A percentile compares a stretch with the other conserved stretches of the same genome.
Evolutionary conservation across 2,888 invertebrate genomes (phyloP).

Genomic region (Leucozona laternaria): DNA sequence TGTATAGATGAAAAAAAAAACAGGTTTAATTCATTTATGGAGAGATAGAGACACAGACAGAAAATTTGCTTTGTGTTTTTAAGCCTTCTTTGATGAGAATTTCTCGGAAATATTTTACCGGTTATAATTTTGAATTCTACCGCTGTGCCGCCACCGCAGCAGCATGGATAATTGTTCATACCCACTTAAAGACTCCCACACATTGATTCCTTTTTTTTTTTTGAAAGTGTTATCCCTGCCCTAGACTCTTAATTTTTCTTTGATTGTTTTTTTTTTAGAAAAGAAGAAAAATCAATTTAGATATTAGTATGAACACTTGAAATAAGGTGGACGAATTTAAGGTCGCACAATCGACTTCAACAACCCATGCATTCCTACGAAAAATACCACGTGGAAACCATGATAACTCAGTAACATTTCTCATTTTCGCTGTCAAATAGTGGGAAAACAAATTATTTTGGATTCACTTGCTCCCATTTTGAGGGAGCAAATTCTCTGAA

Average conservation of each 20-base stretch:
- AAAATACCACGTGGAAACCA: too few species aligned
- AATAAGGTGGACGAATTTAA: too few species aligned
- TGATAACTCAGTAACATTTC: too few species aligned
- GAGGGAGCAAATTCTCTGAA: too few species aligned
- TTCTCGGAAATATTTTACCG: not conserved
- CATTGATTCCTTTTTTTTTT: not conserved
- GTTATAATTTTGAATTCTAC: not conserved
- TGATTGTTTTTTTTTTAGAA: not conserved
- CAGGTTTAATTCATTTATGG: conserved; percentile 17
- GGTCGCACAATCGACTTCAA: too few species aligned
- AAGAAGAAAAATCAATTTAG: not conserved
- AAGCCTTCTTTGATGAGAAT: conserved; percentile 14
- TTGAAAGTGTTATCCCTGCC: not conserved
- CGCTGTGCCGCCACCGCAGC: too few species aligned
- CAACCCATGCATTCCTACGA: too few species aligned
- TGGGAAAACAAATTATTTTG: too few species aligned
- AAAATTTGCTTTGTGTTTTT: conserved; percentile 23
- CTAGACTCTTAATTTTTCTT: not conserved
- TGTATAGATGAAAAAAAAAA: not conserved
- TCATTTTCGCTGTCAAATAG: too few species aligned
- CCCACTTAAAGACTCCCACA: conserved; percentile 1
- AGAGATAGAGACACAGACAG: not conserved
- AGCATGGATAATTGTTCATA: not conserved
- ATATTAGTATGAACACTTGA: too few species aligned
- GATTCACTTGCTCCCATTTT: too few species aligned